These are phyloP conservation scores for Sparus aurata DNA, from an alignment of 2,797 vertebrate genomes.

Conservation along the genomic window DNA sequence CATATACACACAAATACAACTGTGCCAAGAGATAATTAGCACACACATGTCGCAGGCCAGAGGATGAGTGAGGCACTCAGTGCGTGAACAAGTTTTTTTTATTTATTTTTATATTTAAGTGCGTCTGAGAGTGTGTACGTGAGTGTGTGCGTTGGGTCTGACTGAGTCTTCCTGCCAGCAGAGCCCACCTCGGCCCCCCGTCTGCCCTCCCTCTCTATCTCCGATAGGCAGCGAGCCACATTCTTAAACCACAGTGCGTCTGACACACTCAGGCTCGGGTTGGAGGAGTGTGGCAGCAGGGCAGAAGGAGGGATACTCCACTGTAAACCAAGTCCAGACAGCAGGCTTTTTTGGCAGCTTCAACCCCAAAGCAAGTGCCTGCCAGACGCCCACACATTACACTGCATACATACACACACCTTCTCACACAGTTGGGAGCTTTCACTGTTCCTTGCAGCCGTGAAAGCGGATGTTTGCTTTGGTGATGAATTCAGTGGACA, in stretches of 20 bases:
- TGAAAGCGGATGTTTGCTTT: slow-evolving; percentile 53
- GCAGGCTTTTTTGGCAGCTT: slow-evolving; percentile 56
- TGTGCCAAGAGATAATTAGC: slow-evolving; percentile 73
- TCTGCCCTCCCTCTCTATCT: slow-evolving; percentile 60
- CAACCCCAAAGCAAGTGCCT: slow-evolving; percentile 40
- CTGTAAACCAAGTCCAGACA: slow-evolving; percentile 64
- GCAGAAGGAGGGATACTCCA: slow-evolving; percentile 46
- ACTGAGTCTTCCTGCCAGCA: slow-evolving; percentile 56
- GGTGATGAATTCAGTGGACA: slow-evolving; percentile 21
- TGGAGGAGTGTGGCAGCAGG: slow-evolving; percentile 40
- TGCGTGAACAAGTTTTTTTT: slow-evolving; percentile 35
- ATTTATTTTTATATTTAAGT: slow-evolving; percentile 36
- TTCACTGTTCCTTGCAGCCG: slow-evolving; percentile 32
- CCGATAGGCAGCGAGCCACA: slow-evolving; percentile 67
- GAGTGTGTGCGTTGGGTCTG: slow-evolving; percentile 31
- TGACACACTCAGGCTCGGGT: slow-evolving; percentile 45
- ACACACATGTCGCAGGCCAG: slow-evolving; percentile 66
- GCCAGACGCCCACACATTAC: slow-evolving; percentile 52
- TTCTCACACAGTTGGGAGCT: slow-evolving; percentile 49
- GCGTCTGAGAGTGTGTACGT: not conserved
- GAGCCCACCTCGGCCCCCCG: slow-evolving; percentile 29
- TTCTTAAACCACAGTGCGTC: slow-evolving; percentile 53
- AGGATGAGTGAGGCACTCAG: slow-evolving; percentile 53
- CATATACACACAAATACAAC: slow-evolving; percentile 4
- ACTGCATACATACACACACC: slow-evolving; percentile 27